Base-by-base conservation (phyloP, 1,140 invertebrate genomes). In the Propsilocerus akamusi region DNA sequence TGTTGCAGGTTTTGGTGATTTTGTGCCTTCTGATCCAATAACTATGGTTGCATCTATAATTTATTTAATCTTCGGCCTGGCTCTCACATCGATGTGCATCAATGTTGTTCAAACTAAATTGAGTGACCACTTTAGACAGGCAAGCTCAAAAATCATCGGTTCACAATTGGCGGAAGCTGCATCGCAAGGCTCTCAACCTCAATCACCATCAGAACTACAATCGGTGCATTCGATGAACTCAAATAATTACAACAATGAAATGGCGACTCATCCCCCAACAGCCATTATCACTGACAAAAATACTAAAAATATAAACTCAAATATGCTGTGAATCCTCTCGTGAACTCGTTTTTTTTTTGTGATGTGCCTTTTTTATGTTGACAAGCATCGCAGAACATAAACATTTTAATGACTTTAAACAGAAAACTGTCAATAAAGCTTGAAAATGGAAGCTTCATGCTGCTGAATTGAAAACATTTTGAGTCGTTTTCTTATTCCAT, bases 11-110 rank as follows among this genome's bases (percentile, higher is more conserved):
- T 91, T 95, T 57, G 92, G 92, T 34, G 92, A 96, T 68, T 76
- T 83, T 53, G 86, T 93, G 4, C 90, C 90, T 4, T 69, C 78
- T 60, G 80, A 93, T 70, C 87, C 89, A 10, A 77, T 89, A 60
- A 92, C 82, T 56, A 92, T 96, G 81, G 87, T 94, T 76, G 75
- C 80, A 48, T 89, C 90, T 12, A 94, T 94, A 55, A 75, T 95
- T 20, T 96, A 97, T 61, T 68, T 97, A 25, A 79, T 96, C 5
- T 93, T 97, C 58, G 94, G 94, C 46, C 68, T 97, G 48, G 86
- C 94, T 0, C 69, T 97, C 7, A 94, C 93, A 26, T 92, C 88
- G 56, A 95, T 97, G 86, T 95, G 90, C 67, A 94, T 98, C 61
- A 96, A 96, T 60, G 87, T 96, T 24, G 88, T 96, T 34, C 91